These are phyloP conservation scores for Pampusana beccarii DNA, from an alignment of 2,113 vertebrate species.

Conservation along the genomic window DNA sequence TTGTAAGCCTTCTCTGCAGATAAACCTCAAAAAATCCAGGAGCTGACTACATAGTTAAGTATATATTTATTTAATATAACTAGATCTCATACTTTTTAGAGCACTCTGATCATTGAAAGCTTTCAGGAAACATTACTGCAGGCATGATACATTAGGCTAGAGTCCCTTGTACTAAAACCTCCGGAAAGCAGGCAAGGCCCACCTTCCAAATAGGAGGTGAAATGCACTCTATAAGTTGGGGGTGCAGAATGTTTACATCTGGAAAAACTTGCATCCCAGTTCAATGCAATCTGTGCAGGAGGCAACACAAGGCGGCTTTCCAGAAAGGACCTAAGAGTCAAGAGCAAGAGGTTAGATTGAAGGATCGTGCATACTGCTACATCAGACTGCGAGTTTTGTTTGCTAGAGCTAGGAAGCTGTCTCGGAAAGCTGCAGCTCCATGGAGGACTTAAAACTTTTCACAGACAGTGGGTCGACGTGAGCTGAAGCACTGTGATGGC, in stretches of 20 bases:
- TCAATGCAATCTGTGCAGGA: background rate
- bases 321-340: background rate
- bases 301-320: background rate
- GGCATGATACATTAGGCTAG: background rate
- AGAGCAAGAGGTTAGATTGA: background rate
- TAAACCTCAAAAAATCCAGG: background rate
- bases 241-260: background rate
- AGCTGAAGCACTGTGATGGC: background rate
- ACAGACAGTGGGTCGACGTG: fast-evolving
- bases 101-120: background rate
- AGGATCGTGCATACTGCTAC: background rate
- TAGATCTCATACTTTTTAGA: background rate
- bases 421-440: background rate
- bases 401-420: background rate
- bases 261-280: background rate
- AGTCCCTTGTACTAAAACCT: background rate
- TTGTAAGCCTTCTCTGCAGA: background rate
- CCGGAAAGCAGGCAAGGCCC: background rate
- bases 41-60: background rate
- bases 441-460: background rate
- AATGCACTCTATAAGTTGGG: background rate
- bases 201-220: background rate
- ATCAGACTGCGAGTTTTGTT: background rate
- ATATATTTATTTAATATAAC: background rate
- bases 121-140: background rate